Evolutionary conservation across 2,113 vertebrate genomes (phyloP).

Genomic region (Alaudala cheleensis): DNA sequence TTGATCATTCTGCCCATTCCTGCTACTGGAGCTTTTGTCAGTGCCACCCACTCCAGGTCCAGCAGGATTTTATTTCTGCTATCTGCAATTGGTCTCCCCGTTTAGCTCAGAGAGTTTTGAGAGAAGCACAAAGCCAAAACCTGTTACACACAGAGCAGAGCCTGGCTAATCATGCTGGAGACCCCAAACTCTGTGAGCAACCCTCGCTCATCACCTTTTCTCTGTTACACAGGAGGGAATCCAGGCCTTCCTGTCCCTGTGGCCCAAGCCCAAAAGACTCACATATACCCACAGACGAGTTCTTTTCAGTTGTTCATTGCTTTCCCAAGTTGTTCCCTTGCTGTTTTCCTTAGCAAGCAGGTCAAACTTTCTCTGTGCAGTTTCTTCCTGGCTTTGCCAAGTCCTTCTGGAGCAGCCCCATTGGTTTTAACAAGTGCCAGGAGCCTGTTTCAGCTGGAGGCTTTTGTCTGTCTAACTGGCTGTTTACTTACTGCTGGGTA

Average conservation of each 20-base stretch:
- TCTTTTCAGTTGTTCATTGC: background rate
- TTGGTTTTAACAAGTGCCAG: background rate
- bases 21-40: background rate
- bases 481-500: background rate
- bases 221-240: background rate
- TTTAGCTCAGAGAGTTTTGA: background rate
- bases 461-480: background rate
- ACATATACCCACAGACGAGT: background rate
- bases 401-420: background rate
- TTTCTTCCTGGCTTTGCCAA: background rate
- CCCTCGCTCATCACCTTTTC: background rate
- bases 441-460: background rate
- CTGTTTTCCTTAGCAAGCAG: background rate
- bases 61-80: background rate
- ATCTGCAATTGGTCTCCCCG: background rate
- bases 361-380: background rate
- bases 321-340: background rate
- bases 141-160: background rate
- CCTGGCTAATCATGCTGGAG: background rate
- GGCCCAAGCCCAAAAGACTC: background rate
- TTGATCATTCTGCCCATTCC: background rate
- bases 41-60: background rate
- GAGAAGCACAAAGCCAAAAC: background rate
- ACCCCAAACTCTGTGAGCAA: background rate
- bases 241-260: background rate